Conservation (phyloP, 1,140 invertebrate species). For the Nasonia longicornis region DNA sequence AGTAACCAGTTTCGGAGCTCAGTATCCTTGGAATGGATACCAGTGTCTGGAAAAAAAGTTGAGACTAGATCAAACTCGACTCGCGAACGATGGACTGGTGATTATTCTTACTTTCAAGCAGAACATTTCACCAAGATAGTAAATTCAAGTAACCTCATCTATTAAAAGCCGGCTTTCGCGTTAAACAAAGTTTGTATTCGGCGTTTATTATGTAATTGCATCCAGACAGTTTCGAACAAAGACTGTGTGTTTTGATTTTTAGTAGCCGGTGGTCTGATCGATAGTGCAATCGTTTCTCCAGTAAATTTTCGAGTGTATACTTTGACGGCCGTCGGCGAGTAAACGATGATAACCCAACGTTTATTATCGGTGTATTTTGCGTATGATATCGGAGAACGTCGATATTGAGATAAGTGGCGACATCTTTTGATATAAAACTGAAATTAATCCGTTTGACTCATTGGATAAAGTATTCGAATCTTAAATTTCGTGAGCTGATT, state of each 20-base stretch:
- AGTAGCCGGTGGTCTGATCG: neutral
- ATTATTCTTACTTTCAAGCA: conserved; percentile 34
- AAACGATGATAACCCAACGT: neutral
- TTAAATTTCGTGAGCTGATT: too few species aligned
- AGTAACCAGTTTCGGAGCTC: neutral
- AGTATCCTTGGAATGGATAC: neutral
- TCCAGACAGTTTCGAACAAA: neutral
- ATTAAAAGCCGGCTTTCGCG: conserved; percentile 10
- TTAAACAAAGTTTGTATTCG: neutral
- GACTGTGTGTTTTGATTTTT: neutral
- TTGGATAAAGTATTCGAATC: neutral
- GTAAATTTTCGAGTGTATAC: neutral
- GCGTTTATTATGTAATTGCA: neutral
- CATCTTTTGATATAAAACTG: too few species aligned
- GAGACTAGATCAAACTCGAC: neutral
- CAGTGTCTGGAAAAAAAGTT: neutral
- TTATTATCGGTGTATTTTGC: too few species aligned
- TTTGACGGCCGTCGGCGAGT: neutral
- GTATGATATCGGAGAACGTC: too few species aligned
- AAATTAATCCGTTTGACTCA: neutral
- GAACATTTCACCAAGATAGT: conserved; percentile 1
- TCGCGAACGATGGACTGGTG: neutral
- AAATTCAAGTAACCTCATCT: conserved; percentile 27
- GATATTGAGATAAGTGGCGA: too few species aligned
- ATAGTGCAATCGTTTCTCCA: neutral